Conservation (phyloP, 1,140 invertebrate species). For the Cyclina sinensis region DNA sequence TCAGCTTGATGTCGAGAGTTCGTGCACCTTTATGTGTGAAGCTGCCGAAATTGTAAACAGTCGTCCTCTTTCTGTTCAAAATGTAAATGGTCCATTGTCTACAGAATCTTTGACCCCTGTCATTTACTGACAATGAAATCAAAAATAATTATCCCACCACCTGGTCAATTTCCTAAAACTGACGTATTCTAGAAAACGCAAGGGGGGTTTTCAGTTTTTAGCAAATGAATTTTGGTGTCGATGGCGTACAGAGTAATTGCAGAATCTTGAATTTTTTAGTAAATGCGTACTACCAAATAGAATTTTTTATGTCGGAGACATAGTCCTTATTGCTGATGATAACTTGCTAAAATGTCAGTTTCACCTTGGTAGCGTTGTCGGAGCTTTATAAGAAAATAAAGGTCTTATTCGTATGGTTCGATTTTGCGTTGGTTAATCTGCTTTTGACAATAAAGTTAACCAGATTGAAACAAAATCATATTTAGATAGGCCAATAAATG, state of each 20-base stretch:
- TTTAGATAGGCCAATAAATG: neutral
- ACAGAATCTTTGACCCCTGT: constrained; percentile 14
- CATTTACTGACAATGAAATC: constrained; percentile 9
- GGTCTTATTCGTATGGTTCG: constrained; percentile 21
- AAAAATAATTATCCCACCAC: constrained; percentile 40
- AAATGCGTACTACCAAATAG: constrained; percentile 50
- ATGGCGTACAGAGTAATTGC: constrained; percentile 65
- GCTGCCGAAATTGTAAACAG: constrained; percentile 52
- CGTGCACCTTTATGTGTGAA: constrained; percentile 59
- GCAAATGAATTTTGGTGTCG: constrained; percentile 63
- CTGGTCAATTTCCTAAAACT: constrained; percentile 28
- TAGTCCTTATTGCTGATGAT: constrained; percentile 63
- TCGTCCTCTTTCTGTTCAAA: too few relatives aligned
- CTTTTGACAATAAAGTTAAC: neutral
- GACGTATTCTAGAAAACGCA: too few relatives aligned
- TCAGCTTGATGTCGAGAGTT: constrained; percentile 52
- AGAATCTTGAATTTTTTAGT: constrained; percentile 34
- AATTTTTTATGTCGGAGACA: constrained; percentile 8
- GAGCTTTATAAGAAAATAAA: neutral
- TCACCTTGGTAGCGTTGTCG: constrained; percentile 34
- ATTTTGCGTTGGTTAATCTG: neutral
- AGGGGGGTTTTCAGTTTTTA: constrained; percentile 55
- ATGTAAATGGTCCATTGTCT: constrained; percentile 24
- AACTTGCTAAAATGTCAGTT: constrained; percentile 53
- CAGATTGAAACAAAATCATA: neutral